Evolutionary conservation across 2,797 vertebrate species (phyloP).

Genomic region (Rhadinocentrus ornatus): DNA sequence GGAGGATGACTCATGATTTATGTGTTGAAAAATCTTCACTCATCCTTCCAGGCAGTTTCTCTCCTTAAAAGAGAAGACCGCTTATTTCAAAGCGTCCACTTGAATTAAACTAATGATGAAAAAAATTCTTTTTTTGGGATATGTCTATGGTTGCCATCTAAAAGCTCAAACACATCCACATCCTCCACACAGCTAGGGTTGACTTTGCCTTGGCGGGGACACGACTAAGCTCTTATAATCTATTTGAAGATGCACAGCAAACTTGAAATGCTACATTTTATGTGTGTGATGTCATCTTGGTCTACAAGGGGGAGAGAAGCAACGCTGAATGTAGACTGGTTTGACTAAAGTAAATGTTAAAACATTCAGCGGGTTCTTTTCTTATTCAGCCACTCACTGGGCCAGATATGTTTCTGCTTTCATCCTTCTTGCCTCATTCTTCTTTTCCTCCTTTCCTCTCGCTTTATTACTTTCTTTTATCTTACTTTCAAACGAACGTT

Average conservation of each 20-base stretch:
- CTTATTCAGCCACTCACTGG: slow-evolving; percentile 31
- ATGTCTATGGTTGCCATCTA: slow-evolving; percentile 24
- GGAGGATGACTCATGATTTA: slow-evolving; percentile 35
- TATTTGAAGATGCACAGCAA: slow-evolving; percentile 56
- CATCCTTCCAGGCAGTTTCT: slow-evolving; percentile 33
- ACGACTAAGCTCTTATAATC: slow-evolving; percentile 55
- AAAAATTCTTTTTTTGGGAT: slow-evolving; percentile 31
- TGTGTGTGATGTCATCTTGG: slow-evolving; percentile 31
- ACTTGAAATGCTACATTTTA: slow-evolving; percentile 24
- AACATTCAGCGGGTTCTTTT: slow-evolving; percentile 57
- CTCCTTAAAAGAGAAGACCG: slow-evolving; percentile 33
- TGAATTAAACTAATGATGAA: slow-evolving; percentile 16
- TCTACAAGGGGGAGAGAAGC: slow-evolving; percentile 7
- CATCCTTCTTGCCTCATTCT: slow-evolving; percentile 7
- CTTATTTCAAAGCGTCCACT: slow-evolving; percentile 52
- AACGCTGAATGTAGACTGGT: slow-evolving; percentile 10
- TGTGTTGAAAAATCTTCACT: slow-evolving; percentile 20
- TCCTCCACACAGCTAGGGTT: slow-evolving; percentile 34
- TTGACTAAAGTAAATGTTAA: slow-evolving; percentile 47
- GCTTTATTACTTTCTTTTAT: slow-evolving; percentile 7
- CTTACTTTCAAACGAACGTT: background rate
- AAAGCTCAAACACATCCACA: background rate
- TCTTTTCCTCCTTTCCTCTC: slow-evolving; percentile 4
- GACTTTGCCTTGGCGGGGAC: slow-evolving; percentile 51
- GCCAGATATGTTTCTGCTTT: slow-evolving; percentile 16